A percentile compares a stretch with the other conserved stretches of the same genome.
Conservation (phyloP, 2,888 invertebrate species). For the Amphipyra tragopoginis region DNA sequence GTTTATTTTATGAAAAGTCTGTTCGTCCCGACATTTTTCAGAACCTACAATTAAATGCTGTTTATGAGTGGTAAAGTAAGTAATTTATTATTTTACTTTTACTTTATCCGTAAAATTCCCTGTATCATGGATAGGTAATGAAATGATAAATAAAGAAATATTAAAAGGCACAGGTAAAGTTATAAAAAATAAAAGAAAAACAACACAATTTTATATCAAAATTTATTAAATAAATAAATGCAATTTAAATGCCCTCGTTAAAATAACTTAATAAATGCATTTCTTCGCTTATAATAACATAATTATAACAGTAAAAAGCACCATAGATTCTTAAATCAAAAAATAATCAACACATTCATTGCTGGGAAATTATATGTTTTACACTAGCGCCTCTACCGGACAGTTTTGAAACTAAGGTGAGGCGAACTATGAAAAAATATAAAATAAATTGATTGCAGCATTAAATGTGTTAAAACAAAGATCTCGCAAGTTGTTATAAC, state of each 20-base stretch:
- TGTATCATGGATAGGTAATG: too few relatives aligned
- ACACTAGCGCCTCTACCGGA: not conserved
- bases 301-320: constrained; percentile 12
- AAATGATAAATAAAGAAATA: too few relatives aligned
- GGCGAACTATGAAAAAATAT: too few relatives aligned
- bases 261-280: constrained; percentile 50
- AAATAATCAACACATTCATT: constrained; percentile 7
- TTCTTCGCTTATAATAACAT: constrained; percentile 18
- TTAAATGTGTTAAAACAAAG: constrained; percentile 17
- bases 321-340: not conserved
- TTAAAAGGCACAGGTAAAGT: too few relatives aligned
- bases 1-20: too few relatives aligned
- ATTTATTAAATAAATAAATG: constrained; percentile 43
- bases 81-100: too few relatives aligned
- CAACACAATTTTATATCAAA: not conserved
- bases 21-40: too few relatives aligned
- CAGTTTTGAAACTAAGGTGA: not conserved
- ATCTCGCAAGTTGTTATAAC: constrained; percentile 15
- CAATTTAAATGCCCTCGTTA: constrained; percentile 35
- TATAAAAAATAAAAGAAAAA: not conserved
- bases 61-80: too few relatives aligned
- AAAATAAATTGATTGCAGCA: constrained; percentile 10
- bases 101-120: too few relatives aligned
- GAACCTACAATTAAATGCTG: too few relatives aligned
- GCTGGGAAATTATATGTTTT: not conserved